Percentiles rank a stretch among this genome's conserved stretches.
phyloP scores from a whole-genome alignment of 2,797 vertebrate genomes.

The Pyrocephalus nanus region DNA sequence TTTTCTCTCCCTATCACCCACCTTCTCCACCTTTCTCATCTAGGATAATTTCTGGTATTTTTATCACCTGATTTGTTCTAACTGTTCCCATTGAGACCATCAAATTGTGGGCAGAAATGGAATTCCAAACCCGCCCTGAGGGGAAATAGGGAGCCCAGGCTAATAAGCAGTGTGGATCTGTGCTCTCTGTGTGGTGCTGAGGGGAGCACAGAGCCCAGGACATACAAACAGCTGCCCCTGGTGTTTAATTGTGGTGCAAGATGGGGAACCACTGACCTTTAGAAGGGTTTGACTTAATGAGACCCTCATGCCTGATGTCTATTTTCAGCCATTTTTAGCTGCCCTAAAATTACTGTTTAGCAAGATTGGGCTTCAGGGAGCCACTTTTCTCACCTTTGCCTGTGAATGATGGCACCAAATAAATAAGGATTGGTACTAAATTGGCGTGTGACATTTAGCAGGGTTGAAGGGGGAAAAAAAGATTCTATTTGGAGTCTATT shows the following conservation, averaged over 20 bases:
- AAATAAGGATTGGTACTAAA: slow-evolving; percentile 4
- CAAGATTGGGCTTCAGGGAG: background rate
- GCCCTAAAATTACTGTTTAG: slow-evolving; percentile 25
- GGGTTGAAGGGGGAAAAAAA: background rate
- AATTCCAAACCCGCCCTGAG: background rate
- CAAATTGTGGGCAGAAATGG: background rate
- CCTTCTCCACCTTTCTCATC: background rate
- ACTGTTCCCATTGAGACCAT: background rate
- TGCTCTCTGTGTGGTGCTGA: background rate
- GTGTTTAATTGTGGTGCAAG: background rate
- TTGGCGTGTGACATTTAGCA: slow-evolving; percentile 5
- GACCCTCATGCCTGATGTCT: background rate
- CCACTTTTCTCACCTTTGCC: slow-evolving; percentile 20
- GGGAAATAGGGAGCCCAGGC: background rate
- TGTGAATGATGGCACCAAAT: background rate
- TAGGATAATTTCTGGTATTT: background rate
- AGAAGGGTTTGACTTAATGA: slow-evolving; percentile 24
- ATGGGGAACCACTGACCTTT: slow-evolving; percentile 36
- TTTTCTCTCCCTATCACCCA: background rate
- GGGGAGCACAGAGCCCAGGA: background rate
- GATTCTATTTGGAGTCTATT: background rate
- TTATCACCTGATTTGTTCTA: background rate
- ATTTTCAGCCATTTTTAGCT: slow-evolving; percentile 17
- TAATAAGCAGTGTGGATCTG: background rate
- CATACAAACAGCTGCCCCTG: background rate